phyloP scores from a whole-genome alignment of 1,140 invertebrate species.

The Nephila pilipes region DNA sequence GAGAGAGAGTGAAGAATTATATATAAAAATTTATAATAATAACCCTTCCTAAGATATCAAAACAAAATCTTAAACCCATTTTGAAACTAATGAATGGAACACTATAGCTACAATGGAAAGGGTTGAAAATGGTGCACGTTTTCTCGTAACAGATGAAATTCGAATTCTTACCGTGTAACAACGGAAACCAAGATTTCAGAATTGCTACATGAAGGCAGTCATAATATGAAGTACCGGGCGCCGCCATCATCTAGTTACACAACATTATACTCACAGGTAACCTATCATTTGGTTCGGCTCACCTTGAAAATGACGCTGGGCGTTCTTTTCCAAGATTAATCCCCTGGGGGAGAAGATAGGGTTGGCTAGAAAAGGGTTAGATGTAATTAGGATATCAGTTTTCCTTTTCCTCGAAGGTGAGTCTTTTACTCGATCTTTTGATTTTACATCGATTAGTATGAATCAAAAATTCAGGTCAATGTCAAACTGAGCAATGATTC shows the following conservation, averaged over 20 bases:
- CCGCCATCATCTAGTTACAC: not conserved
- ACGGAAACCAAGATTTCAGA: not conserved
- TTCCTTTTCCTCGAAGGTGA: slow-evolving; percentile 6
- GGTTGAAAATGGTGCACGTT: too few species aligned
- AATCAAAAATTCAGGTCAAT: not conserved
- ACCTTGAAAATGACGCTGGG: not conserved
- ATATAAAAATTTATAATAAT: too few species aligned
- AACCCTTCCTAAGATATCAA: too few species aligned
- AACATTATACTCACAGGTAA: not conserved
- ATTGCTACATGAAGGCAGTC: not conserved
- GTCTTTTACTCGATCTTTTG: not conserved
- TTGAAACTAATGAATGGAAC: too few species aligned
- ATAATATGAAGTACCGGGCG: not conserved
- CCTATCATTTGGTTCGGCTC: slow-evolving; percentile 10
- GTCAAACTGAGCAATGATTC: not conserved
- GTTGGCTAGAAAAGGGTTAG: not conserved
- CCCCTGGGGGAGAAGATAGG: not conserved
- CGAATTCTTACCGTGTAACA: not conserved
- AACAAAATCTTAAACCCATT: too few species aligned
- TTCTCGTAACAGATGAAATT: not conserved
- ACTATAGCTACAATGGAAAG: too few species aligned
- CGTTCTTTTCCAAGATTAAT: slow-evolving; percentile 32
- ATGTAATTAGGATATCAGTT: not conserved
- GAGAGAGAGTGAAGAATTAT: too few species aligned
- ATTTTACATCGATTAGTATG: not conserved